These are phyloP conservation scores for Megalurothrips usitatus DNA, from an alignment of 2,888 invertebrate genomes.

Conservation along the genomic window DNA sequence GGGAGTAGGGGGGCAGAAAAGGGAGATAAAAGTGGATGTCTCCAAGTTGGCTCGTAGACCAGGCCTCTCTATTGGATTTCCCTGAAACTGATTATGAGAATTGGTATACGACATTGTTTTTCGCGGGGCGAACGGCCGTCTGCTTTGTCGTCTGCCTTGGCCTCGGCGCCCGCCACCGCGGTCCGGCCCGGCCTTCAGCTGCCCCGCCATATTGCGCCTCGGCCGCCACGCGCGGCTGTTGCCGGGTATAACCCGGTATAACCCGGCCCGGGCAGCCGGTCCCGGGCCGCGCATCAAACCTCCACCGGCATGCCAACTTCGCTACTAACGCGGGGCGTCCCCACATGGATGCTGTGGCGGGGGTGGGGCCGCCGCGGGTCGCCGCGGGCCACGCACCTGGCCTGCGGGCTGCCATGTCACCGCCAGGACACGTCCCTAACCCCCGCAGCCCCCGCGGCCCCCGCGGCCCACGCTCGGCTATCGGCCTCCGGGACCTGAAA, in stretches of 20 bases:
- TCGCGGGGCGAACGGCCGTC: background rate
- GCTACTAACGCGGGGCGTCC: background rate
- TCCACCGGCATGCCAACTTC: background rate
- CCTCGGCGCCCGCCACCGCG: too few relatives aligned
- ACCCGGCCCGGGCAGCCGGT: too few relatives aligned
- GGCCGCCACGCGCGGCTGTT: background rate
- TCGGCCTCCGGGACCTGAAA: too few relatives aligned
- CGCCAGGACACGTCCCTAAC: too few relatives aligned
- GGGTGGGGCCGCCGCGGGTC: too few relatives aligned
- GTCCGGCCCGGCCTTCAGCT: too few relatives aligned
- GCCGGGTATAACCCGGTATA: too few relatives aligned
- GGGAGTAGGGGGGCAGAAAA: background rate
- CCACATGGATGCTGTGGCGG: background rate
- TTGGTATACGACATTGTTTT: conserved; percentile 8
- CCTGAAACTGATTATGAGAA: conserved; percentile 11
- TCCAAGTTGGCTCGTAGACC: conserved; percentile 11
- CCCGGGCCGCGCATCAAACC: background rate
- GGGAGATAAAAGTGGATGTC: background rate
- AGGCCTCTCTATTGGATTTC: background rate
- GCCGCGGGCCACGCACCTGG: too few relatives aligned
- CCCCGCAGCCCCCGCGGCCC: too few relatives aligned
- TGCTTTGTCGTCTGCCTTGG: background rate
- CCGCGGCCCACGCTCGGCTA: too few relatives aligned
- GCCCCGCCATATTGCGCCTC: too few relatives aligned
- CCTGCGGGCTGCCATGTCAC: too few relatives aligned